A percentile compares a stretch with the other conserved stretches of the same genome.
phyloP scores from a whole-genome alignment of 2,888 invertebrate species.

The Thymelicus lineola region DNA sequence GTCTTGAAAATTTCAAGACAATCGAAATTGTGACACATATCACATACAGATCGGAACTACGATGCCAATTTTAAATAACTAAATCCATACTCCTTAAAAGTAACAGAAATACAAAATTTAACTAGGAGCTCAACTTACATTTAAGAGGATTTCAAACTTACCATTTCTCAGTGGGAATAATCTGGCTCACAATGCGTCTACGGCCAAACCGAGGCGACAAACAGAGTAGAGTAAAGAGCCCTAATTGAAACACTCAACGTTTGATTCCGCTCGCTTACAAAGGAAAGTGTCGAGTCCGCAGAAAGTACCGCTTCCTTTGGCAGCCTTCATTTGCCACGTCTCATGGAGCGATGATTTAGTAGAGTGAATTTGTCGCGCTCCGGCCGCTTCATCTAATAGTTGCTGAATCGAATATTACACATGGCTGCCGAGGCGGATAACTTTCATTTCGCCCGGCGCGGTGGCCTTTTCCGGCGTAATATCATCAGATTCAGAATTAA shows the following conservation, averaged over 20 bases:
- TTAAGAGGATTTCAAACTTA: not conserved
- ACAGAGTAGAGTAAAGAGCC: slow-evolving; percentile 57
- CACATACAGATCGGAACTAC: too few relatives aligned
- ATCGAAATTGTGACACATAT: too few relatives aligned
- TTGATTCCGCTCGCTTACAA: slow-evolving; percentile 11
- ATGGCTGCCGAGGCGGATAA: slow-evolving; percentile 36
- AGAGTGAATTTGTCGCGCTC: slow-evolving; percentile 59
- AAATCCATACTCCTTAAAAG: too few relatives aligned
- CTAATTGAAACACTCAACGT: slow-evolving; percentile 26
- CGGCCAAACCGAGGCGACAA: not conserved
- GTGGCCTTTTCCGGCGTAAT: slow-evolving; percentile 48
- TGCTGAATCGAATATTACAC: slow-evolving; percentile 44
- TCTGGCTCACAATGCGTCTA: not conserved
- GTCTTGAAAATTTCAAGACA: too few relatives aligned
- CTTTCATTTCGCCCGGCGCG: slow-evolving; percentile 35
- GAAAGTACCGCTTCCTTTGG: slow-evolving; percentile 39
- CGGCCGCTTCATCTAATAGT: slow-evolving; percentile 56
- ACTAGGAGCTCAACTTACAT: not conserved
- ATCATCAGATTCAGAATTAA: slow-evolving; percentile 45
- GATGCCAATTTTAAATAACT: too few relatives aligned
- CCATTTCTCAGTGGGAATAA: not conserved
- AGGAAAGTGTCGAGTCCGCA: slow-evolving; percentile 28
- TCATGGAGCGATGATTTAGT: slow-evolving; percentile 62
- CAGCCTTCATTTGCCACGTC: slow-evolving; percentile 56
- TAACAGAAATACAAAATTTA: too few relatives aligned